A percentile compares a stretch with the other conserved stretches of the same genome.
Evolutionary conservation across 1,140 invertebrate genomes (phyloP).

Genomic region (Zaprionus taronus): DNA sequence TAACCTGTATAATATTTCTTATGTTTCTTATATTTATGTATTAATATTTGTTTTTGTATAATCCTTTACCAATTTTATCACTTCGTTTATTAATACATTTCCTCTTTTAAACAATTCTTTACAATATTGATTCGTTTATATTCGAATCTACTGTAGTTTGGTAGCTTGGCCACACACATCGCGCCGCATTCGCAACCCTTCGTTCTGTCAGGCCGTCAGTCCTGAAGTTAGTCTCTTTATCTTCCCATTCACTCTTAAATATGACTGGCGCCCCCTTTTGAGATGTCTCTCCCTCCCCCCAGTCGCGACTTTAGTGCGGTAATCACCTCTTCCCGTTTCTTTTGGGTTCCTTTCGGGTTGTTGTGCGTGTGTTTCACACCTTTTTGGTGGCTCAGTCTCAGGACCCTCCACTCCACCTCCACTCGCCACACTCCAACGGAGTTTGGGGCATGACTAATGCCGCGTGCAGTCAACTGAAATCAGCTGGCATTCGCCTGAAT

Average conservation of each 20-base stretch:
- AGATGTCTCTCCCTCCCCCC: conserved; percentile 1
- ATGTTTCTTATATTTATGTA: too few relatives aligned
- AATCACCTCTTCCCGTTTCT: conserved; percentile 19
- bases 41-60: too few relatives aligned
- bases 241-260: conserved; percentile 69
- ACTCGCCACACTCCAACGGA: conserved; percentile 1
- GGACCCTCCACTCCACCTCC: neutral
- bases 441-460: conserved; percentile 63
- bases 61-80: too few relatives aligned
- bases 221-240: conserved; percentile 17
- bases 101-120: neutral
- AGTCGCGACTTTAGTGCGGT: neutral
- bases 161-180: conserved; percentile 51
- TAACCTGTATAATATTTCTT: too few relatives aligned
- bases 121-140: neutral
- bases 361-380: conserved; percentile 64
- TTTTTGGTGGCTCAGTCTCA: conserved; percentile 37
- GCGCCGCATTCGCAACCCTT: conserved; percentile 30
- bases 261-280: conserved; percentile 46
- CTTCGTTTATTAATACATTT: too few relatives aligned
- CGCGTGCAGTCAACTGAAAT: conserved; percentile 42
- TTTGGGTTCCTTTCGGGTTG: conserved; percentile 25
- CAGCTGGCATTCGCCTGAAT: conserved; percentile 61
- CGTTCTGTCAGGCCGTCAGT: conserved; percentile 47
- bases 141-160: neutral